A percentile compares a stretch with the other conserved stretches of the same genome.
These are phyloP conservation scores for Ostrea edulis DNA, from an alignment of 1,140 invertebrate genomes.

Conservation along the genomic window DNA sequence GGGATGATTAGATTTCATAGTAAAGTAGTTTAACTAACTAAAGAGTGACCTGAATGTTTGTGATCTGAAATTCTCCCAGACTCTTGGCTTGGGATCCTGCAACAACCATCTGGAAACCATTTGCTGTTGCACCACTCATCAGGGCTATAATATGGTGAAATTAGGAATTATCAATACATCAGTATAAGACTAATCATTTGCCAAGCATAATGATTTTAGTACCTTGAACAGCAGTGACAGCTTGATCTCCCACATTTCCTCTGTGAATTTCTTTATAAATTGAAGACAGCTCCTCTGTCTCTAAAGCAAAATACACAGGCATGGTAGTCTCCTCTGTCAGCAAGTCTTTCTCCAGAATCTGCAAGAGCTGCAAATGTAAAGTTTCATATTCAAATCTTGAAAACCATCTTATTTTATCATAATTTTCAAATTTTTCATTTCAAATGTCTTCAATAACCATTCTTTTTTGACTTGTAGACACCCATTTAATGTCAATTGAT, in stretches of 20 bases:
- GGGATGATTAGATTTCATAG: too few species aligned
- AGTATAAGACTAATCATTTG: background rate
- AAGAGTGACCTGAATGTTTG: slow-evolving; percentile 83
- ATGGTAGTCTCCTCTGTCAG: slow-evolving; percentile 86
- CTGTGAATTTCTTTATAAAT: slow-evolving; percentile 89
- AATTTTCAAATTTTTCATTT: too few species aligned
- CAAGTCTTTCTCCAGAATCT: slow-evolving; percentile 88
- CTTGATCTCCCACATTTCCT: slow-evolving; percentile 81
- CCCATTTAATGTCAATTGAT: too few species aligned
- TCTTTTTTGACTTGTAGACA: too few species aligned
- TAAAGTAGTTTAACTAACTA: too few species aligned
- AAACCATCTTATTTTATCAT: too few species aligned
- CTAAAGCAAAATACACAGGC: slow-evolving; percentile 92
- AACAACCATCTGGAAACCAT: slow-evolving; percentile 93
- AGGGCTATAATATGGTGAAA: slow-evolving; percentile 82
- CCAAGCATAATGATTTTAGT: background rate
- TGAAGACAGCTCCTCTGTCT: slow-evolving; percentile 86
- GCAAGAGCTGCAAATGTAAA: slow-evolving; percentile 82
- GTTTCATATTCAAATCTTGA: too few species aligned
- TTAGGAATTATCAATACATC: background rate
- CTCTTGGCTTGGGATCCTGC: slow-evolving; percentile 85
- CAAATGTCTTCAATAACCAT: too few species aligned
- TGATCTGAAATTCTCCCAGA: slow-evolving; percentile 88
- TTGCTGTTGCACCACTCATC: slow-evolving; percentile 91
- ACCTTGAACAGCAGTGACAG: slow-evolving; percentile 85